Conservation (phyloP, 2,113 vertebrate genomes). For the Megaleporinus macrocephalus region DNA sequence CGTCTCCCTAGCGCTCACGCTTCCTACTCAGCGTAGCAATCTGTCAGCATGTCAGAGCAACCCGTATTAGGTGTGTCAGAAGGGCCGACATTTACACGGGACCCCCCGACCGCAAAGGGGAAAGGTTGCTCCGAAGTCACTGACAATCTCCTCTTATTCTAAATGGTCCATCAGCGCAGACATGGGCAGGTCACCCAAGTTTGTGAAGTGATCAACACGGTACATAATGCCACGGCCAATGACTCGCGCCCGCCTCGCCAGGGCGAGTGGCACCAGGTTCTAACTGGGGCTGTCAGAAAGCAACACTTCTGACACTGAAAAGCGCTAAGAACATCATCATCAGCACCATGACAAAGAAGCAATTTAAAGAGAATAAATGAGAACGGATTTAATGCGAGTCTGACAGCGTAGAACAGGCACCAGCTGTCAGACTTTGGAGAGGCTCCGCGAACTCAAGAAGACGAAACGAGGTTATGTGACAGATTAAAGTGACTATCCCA, state of each 20-base stretch:
- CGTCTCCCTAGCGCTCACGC: slow-evolving; percentile 40
- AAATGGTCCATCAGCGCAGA: slow-evolving; percentile 20
- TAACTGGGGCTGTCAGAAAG: slow-evolving; percentile 24
- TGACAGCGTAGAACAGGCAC: slow-evolving; percentile 28
- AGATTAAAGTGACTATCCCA: slow-evolving; percentile 1
- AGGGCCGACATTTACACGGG: slow-evolving; percentile 44
- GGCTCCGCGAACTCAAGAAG: slow-evolving; percentile 18
- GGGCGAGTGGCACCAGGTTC: slow-evolving; percentile 22
- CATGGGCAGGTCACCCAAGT: slow-evolving; percentile 32
- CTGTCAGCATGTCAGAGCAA: slow-evolving; percentile 67
- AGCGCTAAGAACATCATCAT: slow-evolving; percentile 37
- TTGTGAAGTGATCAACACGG: slow-evolving; percentile 29
- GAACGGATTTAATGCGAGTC: slow-evolving; percentile 38
- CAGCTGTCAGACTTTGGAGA: slow-evolving; percentile 42
- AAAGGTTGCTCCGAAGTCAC: slow-evolving; percentile 62
- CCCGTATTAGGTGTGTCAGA: slow-evolving; percentile 68
- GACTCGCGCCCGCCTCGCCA: slow-evolving; percentile 16
- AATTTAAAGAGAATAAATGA: slow-evolving; percentile 38
- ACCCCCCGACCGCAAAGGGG: slow-evolving; percentile 46
- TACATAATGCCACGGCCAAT: slow-evolving; percentile 49
- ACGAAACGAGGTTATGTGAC: slow-evolving; percentile 30
- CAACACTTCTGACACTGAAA: slow-evolving; percentile 45
- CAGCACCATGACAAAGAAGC: slow-evolving; percentile 24
- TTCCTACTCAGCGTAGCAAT: slow-evolving; percentile 52
- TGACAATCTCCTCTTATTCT: slow-evolving; percentile 50